Base-by-base conservation (phyloP, 2,113 vertebrate species). In the Xenopus borealis region DNA sequence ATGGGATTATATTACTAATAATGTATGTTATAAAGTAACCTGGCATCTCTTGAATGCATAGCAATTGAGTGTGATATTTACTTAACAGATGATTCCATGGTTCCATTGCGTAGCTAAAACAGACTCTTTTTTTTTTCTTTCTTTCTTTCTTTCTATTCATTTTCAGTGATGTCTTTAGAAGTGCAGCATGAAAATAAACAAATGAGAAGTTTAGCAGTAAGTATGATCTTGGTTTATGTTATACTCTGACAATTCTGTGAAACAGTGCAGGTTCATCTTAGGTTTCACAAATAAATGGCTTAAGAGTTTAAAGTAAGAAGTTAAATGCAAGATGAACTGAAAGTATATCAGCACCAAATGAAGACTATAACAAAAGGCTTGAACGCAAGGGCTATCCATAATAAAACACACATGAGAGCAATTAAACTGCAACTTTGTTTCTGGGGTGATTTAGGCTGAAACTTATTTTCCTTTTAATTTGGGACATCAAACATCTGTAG, bases 231-330 rank as follows among this genome's bases (percentile, higher is more conserved):
- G 66, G 59, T 69, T 76, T 76, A 76, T 57, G 73, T 76, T 75
- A 75, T 58, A 66, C 72, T 73, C 71, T 76, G 73, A 76, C 65
- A 75, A 69, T 76, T 62, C 66, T 50, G 30, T 69, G 66, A 76
- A 76, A 69, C 52, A 76, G 66, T 69, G 45, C 73, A 76, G 66
- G 73, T 76, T 76, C 73, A 76, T 76, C 73, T 69, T 76, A 62
- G 73, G 73, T 76, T 76, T 76, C 66, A 69, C 66, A 76, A 76
- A 76, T 69, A 76, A 76, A 76, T 76, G 73, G 73, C 73, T 76
- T 69, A 76, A 69, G 59, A 69, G 58, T 69, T 76, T 69, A 69
- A 69, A 67, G 71, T 58, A 45, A 73, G 71, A 73, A 65, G 47
- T 73, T 66, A 66, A 66, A 69, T 53, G 55, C 62, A 68, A 75